Percentiles rank a stretch among this genome's conserved stretches.
phyloP scores from a whole-genome alignment of 1,140 invertebrate species.

The Nephila pilipes region DNA sequence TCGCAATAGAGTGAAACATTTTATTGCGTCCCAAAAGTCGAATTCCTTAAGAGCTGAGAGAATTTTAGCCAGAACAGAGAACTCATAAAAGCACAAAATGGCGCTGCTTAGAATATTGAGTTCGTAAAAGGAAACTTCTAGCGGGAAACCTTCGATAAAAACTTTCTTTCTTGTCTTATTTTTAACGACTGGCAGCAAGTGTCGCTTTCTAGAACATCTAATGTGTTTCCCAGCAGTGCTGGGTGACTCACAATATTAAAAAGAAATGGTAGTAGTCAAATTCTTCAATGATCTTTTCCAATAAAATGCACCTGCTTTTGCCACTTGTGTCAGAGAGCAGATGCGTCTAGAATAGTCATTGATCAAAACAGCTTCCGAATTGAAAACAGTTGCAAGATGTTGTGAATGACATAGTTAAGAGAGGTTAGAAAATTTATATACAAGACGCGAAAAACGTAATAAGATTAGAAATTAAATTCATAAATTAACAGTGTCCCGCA shows the following conservation, averaged over 20 bases:
- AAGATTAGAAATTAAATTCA: too few species aligned
- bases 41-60: not conserved
- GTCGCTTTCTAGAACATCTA: not conserved
- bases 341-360: not conserved
- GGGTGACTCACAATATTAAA: not conserved
- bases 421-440: too few species aligned
- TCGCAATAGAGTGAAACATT: not conserved
- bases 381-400: not conserved
- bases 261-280: constrained; percentile 8
- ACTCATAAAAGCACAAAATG: constrained; percentile 31
- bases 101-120: not conserved
- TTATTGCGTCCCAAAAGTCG: not conserved
- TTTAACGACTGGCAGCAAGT: not conserved
- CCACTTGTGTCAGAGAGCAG: not conserved
- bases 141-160: constrained; percentile 4
- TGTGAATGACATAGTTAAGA: not conserved
- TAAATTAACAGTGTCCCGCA: too few species aligned
- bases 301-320: not conserved
- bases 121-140: constrained; percentile 2
- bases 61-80: not conserved
- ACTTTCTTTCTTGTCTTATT: constrained; percentile 12
- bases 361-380: not conserved
- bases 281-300: constrained; percentile 1
- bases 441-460: too few species aligned
- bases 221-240: not conserved